Evolutionary conservation across 2,797 vertebrate species (phyloP).

Genomic region (Gambusia yucatana): DNA sequence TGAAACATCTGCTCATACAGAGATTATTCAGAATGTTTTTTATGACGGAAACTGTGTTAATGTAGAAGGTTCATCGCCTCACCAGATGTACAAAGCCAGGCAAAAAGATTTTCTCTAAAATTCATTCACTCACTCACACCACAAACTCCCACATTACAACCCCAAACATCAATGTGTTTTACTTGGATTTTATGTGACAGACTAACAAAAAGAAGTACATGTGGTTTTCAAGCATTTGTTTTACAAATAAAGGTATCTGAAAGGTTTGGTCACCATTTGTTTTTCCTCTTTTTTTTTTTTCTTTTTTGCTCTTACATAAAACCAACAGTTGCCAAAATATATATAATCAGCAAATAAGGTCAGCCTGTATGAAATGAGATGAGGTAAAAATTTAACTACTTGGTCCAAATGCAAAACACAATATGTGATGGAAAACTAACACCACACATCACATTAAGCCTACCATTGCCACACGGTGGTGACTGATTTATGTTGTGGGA

Average conservation of each 20-base stretch:
- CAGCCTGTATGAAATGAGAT: not conserved
- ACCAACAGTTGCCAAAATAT: not conserved
- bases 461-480: not conserved
- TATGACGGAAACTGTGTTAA: not conserved
- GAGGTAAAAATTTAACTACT: not conserved
- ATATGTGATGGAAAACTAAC: not conserved
- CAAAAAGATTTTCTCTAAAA: not conserved
- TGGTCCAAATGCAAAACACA: not conserved
- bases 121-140: not conserved
- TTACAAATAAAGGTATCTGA: not conserved
- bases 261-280: not conserved
- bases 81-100: not conserved
- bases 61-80: not conserved
- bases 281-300: not conserved
- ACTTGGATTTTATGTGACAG: not conserved
- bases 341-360: not conserved
- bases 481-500: not conserved
- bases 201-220: not conserved
- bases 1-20: constrained; percentile 1
- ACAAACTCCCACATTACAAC: not conserved
- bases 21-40: not conserved
- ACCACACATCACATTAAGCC: not conserved
- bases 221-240: not conserved
- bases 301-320: not conserved
- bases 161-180: not conserved